Conservation (phyloP, 2,113 vertebrate genomes). For the Acanthochromis polyacanthus region DNA sequence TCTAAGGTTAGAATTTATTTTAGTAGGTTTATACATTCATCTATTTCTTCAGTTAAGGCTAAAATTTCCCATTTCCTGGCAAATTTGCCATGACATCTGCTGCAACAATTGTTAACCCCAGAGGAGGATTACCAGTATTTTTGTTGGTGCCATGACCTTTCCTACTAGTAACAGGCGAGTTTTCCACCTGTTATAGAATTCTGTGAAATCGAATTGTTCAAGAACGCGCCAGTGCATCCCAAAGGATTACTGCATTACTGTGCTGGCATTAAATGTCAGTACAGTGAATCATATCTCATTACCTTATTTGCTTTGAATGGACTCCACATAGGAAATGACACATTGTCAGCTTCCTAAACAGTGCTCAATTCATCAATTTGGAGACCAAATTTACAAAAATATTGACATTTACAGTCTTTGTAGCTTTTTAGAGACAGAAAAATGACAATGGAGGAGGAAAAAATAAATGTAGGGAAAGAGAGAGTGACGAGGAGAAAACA, state of each 20-base stretch:
- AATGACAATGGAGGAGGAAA: not conserved
- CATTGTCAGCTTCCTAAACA: not conserved
- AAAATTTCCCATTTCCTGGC: not conserved
- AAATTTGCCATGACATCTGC: not conserved
- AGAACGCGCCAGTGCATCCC: not conserved
- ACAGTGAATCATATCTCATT: conserved; percentile 11
- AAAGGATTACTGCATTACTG: conserved; percentile 4
- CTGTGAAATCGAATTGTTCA: conserved; percentile 14
- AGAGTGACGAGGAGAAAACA: conserved; percentile 11
- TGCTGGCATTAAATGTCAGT: conserved; percentile 8
- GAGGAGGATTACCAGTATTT: conserved; percentile 22
- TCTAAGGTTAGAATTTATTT: too few species aligned
- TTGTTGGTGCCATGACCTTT: conserved; percentile 6
- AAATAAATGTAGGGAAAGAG: not conserved
- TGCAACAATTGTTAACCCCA: conserved; percentile 5
- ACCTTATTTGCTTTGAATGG: not conserved
- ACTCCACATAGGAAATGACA: not conserved
- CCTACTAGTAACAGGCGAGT: not conserved
- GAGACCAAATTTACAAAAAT: not conserved
- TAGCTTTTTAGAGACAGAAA: not conserved
- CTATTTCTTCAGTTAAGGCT: not conserved
- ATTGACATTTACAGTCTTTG: not conserved
- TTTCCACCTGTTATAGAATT: conserved; percentile 5
- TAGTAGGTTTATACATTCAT: too few species aligned
- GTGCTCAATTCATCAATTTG: not conserved